Evolutionary conservation across 2,113 vertebrate genomes (phyloP).

Genomic region (Origma solitaria): DNA sequence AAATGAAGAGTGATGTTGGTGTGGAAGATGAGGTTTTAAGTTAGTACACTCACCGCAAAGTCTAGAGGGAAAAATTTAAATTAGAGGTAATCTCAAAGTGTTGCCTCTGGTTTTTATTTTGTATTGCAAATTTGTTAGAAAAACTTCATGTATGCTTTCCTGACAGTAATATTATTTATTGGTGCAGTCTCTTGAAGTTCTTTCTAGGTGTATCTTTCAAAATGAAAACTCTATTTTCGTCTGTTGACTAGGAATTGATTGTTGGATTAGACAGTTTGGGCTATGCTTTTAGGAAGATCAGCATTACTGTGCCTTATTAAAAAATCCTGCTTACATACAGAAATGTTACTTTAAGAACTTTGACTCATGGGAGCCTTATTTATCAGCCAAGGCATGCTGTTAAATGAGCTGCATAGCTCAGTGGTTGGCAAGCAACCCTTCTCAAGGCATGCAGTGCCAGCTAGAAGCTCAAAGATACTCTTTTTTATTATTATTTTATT

Average conservation of each 20-base stretch:
- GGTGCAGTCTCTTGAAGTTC: neutral
- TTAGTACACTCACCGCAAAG: neutral
- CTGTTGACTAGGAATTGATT: neutral
- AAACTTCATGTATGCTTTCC: neutral
- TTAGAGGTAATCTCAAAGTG: neutral
- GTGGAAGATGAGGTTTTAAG: neutral
- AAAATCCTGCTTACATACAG: neutral
- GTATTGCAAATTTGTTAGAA: neutral
- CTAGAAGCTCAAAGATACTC: neutral
- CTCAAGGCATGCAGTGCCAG: neutral
- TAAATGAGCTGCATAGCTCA: neutral
- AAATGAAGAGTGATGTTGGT: neutral
- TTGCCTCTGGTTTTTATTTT: neutral
- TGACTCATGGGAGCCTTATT: neutral
- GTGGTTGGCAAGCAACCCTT: neutral
- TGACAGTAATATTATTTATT: neutral
- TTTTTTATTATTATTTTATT: neutral
- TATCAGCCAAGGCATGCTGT: neutral
- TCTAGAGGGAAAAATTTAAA: neutral
- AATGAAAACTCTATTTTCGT: neutral
- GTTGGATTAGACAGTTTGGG: neutral
- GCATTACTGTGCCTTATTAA: neutral
- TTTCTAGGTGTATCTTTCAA: neutral
- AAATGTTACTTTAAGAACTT: neutral
- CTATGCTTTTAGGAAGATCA: neutral